A percentile compares a stretch with the other conserved stretches of the same genome.
Evolutionary conservation across 2,888 invertebrate species (phyloP).

Genomic region (Drosophila diplacantha): DNA sequence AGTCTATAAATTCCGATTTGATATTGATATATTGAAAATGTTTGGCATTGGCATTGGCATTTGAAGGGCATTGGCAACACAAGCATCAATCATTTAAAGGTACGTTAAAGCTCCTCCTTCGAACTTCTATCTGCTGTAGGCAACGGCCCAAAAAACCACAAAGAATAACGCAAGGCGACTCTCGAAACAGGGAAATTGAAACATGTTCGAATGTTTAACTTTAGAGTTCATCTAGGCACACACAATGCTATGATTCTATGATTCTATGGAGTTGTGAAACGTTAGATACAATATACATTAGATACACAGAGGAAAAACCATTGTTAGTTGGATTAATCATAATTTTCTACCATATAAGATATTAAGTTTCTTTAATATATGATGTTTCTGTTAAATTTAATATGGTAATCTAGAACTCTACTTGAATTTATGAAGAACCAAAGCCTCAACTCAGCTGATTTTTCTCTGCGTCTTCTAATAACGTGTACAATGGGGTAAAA

Average conservation of each 20-base stretch:
- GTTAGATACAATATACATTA: slow-evolving; percentile 24
- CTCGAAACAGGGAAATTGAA: slow-evolving; percentile 75
- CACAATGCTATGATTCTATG: slow-evolving; percentile 27
- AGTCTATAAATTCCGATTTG: slow-evolving; percentile 83
- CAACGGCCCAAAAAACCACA: background rate
- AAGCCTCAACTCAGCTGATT: background rate
- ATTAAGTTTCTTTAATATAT: background rate
- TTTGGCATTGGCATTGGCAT: slow-evolving; percentile 34
- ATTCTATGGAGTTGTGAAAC: slow-evolving; percentile 15
- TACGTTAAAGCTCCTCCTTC: slow-evolving; percentile 41
- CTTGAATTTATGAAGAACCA: background rate
- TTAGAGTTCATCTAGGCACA: slow-evolving; percentile 25
- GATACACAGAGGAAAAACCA: slow-evolving; percentile 17
- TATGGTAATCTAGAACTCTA: background rate
- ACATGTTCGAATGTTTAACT: slow-evolving; percentile 75
- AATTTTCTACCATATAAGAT: background rate
- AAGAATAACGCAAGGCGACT: slow-evolving; percentile 25
- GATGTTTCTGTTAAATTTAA: background rate
- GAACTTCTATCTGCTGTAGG: slow-evolving; percentile 13
- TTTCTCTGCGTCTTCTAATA: slow-evolving; percentile 17
- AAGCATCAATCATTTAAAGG: slow-evolving; percentile 52
- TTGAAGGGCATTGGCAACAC: slow-evolving; percentile 35
- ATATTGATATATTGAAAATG: slow-evolving; percentile 60
- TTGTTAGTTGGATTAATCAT: background rate
- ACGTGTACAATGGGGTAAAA: slow-evolving; percentile 17